These are phyloP conservation scores for Burhinus bistriatus DNA, from an alignment of 2,113 vertebrate genomes.

Conservation along the genomic window DNA sequence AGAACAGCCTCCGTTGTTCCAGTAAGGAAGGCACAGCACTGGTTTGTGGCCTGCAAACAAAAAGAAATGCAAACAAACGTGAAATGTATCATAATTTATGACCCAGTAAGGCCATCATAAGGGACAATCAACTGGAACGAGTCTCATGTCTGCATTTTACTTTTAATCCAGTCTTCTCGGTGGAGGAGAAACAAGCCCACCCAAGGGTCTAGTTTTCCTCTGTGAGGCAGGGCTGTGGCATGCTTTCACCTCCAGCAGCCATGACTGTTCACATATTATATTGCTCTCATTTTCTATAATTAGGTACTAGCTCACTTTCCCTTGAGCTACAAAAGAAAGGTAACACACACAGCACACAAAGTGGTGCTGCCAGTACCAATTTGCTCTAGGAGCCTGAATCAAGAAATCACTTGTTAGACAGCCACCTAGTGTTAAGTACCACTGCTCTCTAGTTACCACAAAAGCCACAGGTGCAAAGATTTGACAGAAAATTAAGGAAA, in stretches of 20 bases:
- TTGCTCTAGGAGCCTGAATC: neutral
- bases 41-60: neutral
- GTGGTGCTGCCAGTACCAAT: neutral
- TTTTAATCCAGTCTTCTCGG: neutral
- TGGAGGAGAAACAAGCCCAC: neutral
- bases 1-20: neutral
- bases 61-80: neutral
- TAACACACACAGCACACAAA: neutral
- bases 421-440: constrained; percentile 45
- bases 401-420: constrained; percentile 5
- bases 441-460: neutral
- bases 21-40: neutral
- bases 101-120: neutral
- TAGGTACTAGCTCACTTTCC: neutral
- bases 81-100: neutral
- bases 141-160: neutral
- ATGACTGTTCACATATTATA: neutral
- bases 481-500: neutral
- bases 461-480: neutral
- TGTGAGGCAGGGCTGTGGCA: neutral
- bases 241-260: neutral
- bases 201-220: neutral
- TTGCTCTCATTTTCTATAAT: neutral
- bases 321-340: neutral
- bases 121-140: neutral